Evolutionary conservation across 2,888 invertebrate genomes (phyloP).

Genomic region (Morinoia aosen): DNA sequence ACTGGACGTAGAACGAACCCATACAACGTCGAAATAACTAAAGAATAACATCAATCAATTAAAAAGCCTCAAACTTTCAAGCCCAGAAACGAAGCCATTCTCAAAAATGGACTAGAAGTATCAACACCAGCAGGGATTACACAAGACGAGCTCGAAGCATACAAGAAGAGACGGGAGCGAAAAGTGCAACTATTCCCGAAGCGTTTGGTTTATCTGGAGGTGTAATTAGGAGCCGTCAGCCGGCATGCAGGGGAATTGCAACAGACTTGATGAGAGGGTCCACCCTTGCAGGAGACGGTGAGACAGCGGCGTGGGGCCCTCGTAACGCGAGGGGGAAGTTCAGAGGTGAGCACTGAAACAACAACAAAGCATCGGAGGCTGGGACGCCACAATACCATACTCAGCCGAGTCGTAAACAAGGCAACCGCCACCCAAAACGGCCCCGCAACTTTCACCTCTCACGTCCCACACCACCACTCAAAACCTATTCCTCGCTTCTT

Average conservation of each 20-base stretch:
- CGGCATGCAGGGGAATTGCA: background rate
- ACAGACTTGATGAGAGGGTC: background rate
- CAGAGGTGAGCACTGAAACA: background rate
- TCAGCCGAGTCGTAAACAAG: background rate
- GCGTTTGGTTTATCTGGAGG: background rate
- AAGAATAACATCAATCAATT: background rate
- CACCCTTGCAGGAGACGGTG: background rate
- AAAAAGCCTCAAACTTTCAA: background rate
- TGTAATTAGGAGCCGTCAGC: background rate
- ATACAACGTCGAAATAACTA: background rate
- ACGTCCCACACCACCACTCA: background rate
- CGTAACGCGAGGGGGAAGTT: background rate
- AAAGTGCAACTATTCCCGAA: background rate
- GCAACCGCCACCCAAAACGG: constrained; percentile 16
- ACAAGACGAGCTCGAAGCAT: background rate
- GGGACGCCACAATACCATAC: background rate
- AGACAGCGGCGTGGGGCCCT: background rate
- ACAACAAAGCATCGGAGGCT: background rate
- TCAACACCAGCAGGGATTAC: background rate
- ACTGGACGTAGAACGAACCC: background rate
- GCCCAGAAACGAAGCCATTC: background rate
- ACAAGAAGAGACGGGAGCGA: background rate
- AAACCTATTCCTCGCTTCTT: background rate
- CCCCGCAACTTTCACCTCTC: constrained; percentile 6
- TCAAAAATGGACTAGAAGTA: background rate